Conservation (phyloP, 2,113 vertebrate genomes). For the Ictidomys tridecemlineatus region DNA sequence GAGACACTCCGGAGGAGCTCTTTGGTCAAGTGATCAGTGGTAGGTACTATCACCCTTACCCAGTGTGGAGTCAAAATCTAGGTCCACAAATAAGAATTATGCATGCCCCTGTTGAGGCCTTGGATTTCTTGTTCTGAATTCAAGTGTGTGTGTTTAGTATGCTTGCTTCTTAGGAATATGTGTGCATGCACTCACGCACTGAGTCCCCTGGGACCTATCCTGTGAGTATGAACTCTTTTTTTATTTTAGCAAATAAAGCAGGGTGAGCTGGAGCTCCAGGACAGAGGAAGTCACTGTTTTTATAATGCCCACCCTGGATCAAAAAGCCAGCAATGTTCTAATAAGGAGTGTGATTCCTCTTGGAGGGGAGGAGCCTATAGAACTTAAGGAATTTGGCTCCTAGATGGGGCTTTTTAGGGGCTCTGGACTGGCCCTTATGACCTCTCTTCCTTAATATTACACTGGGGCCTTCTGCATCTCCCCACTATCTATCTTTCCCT, state of each 20-base stretch:
- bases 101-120: not conserved
- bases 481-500: not conserved
- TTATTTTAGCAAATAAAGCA: not conserved
- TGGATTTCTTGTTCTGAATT: conserved; percentile 2
- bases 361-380: not conserved
- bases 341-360: not conserved
- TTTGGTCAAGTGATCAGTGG: conserved; percentile 99
- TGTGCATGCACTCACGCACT: not conserved
- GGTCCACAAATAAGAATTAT: not conserved
- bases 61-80: not conserved
- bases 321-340: not conserved
- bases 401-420: not conserved
- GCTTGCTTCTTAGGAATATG: not conserved
- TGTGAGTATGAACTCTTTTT: not conserved
- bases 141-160: not conserved
- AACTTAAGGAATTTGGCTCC: not conserved
- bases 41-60: conserved; percentile 84
- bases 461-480: not conserved
- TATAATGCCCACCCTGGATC: not conserved
- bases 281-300: not conserved
- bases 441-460: not conserved
- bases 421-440: not conserved
- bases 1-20: conserved; percentile 97
- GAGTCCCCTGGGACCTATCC: not conserved
- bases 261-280: not conserved